Percentiles rank a stretch among this genome's conserved stretches.
phyloP scores from a whole-genome alignment of 2,113 vertebrate species.

The Oncorhynchus masou region DNA sequence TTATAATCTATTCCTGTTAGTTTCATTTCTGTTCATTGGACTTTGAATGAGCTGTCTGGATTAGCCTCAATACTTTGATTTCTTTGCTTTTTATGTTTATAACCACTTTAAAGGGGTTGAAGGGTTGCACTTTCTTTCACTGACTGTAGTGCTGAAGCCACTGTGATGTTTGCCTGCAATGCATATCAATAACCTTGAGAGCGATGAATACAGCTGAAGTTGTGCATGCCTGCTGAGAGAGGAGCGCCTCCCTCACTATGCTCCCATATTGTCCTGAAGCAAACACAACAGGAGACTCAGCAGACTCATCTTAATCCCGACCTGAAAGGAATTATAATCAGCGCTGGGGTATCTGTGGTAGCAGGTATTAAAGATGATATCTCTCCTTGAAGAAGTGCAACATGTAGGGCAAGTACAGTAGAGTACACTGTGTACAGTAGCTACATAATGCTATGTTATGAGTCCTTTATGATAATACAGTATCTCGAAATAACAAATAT shows the following conservation, averaged over 20 bases:
- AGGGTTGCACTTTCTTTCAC: neutral
- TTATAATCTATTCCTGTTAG: too few relatives aligned
- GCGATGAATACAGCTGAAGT: neutral
- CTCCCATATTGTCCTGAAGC: constrained; percentile 3
- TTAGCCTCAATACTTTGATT: too few relatives aligned
- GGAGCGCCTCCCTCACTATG: neutral
- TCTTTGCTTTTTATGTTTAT: neutral
- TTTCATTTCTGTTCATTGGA: too few relatives aligned
- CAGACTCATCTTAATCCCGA: neutral
- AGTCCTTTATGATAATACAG: too few relatives aligned
- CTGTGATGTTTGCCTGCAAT: neutral
- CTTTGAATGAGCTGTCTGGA: too few relatives aligned
- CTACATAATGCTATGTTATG: neutral
- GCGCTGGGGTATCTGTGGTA: constrained; percentile 4
- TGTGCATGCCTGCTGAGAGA: neutral
- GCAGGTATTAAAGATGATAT: constrained; percentile 8
- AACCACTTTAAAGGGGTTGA: neutral
- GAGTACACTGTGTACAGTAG: neutral
- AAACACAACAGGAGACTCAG: constrained; percentile 8
- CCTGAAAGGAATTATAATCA: constrained; percentile 30
- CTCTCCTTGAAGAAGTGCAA: neutral
- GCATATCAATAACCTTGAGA: neutral
- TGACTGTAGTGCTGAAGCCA: neutral
- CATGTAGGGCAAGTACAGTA: neutral
- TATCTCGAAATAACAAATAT: too few relatives aligned